A percentile compares a stretch with the other conserved stretches of the same genome.
These are phyloP conservation scores for Chelmon rostratus DNA, from an alignment of 2,797 vertebrate genomes.

Conservation along the genomic window DNA sequence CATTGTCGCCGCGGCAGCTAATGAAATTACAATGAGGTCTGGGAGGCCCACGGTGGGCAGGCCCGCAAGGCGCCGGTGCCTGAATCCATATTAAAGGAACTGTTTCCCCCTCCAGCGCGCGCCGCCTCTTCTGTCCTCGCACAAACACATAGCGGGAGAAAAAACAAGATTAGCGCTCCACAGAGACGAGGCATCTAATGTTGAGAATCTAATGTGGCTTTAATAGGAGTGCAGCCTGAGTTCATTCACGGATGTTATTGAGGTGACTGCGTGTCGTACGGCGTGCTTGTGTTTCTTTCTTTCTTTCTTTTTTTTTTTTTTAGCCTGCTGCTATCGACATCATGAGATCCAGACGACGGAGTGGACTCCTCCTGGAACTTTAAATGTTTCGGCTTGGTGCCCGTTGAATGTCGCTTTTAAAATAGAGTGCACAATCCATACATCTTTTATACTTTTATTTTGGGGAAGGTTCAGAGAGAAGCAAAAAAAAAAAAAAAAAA, in stretches of 20 bases:
- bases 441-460: constrained; percentile 65
- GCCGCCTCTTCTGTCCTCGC: constrained; percentile 30
- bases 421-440: constrained; percentile 44
- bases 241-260: constrained; percentile 53
- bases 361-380: constrained; percentile 43
- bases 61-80: constrained; percentile 57
- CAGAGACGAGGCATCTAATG: constrained; percentile 42
- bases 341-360: constrained; percentile 30
- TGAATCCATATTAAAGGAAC: constrained; percentile 72
- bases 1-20: constrained; percentile 72
- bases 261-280: constrained; percentile 30
- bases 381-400: constrained; percentile 54
- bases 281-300: constrained; percentile 7
- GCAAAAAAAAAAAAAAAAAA: constrained; percentile 16
- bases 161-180: constrained; percentile 32
- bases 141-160: constrained; percentile 32
- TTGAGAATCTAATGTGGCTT: constrained; percentile 53
- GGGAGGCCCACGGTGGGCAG: constrained; percentile 73
- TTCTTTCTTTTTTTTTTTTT: not conserved
- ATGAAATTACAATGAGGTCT: constrained; percentile 83
- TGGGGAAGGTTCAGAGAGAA: constrained; percentile 23
- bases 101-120: constrained; percentile 57
- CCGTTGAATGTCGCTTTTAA: constrained; percentile 36
- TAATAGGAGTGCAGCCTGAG: constrained; percentile 45
- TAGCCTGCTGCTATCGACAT: constrained; percentile 11